A percentile compares a stretch with the other conserved stretches of the same genome.
These are phyloP conservation scores for Nycticryphes semicollaris DNA, from an alignment of 2,113 vertebrate genomes.

Conservation along the genomic window DNA sequence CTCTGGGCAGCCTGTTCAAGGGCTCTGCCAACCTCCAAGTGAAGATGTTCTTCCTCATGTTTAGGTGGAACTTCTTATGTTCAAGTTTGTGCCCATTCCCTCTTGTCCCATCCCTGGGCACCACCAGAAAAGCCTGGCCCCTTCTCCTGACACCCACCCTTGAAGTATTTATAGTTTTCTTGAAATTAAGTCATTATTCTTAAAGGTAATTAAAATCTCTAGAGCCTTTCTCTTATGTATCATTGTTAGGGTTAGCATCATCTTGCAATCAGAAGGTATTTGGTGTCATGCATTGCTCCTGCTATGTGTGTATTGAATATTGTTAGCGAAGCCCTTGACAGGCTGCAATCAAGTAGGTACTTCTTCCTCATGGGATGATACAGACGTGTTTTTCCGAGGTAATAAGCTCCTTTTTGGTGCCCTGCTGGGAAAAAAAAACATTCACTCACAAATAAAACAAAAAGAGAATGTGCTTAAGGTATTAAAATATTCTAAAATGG, in stretches of 20 bases:
- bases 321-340: not conserved
- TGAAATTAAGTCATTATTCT: not conserved
- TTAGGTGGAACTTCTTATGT: too few relatives aligned
- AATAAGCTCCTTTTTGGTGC: not conserved
- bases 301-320: accelerated
- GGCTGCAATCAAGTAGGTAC: not conserved
- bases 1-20: too few relatives aligned
- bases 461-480: not conserved
- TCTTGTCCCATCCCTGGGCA: too few relatives aligned
- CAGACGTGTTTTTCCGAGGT: not conserved
- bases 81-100: too few relatives aligned
- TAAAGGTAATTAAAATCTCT: not conserved
- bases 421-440: not conserved
- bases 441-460: not conserved
- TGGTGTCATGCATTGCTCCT: not conserved
- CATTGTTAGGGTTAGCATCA: not conserved
- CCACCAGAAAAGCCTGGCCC: too few relatives aligned
- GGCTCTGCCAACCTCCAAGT: too few relatives aligned
- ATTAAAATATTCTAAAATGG: not conserved
- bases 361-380: not conserved
- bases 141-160: too few relatives aligned
- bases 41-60: too few relatives aligned
- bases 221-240: not conserved
- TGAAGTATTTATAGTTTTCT: too few relatives aligned
- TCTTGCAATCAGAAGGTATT: not conserved